A percentile compares a stretch with the other conserved stretches of the same genome.
These are phyloP conservation scores for Drosophila crucigera DNA, from an alignment of 2,888 invertebrate species.

Conservation along the genomic window DNA sequence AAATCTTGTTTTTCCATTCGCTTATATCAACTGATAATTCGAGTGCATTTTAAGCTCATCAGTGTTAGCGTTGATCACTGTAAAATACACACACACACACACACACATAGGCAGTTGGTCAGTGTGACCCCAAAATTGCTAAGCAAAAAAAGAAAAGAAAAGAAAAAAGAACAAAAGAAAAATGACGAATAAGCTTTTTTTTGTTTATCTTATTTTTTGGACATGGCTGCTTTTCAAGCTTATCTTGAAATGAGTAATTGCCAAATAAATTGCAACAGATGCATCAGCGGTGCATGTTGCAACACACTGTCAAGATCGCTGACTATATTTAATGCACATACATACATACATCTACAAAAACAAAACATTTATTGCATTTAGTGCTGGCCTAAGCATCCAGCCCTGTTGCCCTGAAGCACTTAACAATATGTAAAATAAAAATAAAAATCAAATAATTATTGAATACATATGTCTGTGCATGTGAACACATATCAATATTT, in stretches of 20 bases:
- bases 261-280: slow-evolving; percentile 41
- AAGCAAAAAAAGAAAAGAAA: neutral
- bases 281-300: slow-evolving; percentile 39
- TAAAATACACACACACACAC: neutral
- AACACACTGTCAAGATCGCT: slow-evolving; percentile 43
- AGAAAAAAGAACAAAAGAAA: neutral
- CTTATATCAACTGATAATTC: neutral
- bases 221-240: neutral
- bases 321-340: slow-evolving; percentile 32
- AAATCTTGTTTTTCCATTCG: neutral
- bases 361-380: neutral
- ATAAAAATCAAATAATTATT: slow-evolving; percentile 6
- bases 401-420: slow-evolving; percentile 20
- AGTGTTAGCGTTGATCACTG: slow-evolving; percentile 9
- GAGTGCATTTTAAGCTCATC: neutral
- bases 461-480: slow-evolving; percentile 22
- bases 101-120: neutral
- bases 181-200: slow-evolving; percentile 25
- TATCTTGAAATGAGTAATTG: slow-evolving; percentile 42
- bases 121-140: slow-evolving; percentile 38
- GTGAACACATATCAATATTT: slow-evolving; percentile 8
- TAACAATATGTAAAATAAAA: neutral
- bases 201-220: neutral
- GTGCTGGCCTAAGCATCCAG: slow-evolving; percentile 42
- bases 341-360: neutral